phyloP scores from a whole-genome alignment of 2,113 vertebrate species.

The Chrysemys picta region DNA sequence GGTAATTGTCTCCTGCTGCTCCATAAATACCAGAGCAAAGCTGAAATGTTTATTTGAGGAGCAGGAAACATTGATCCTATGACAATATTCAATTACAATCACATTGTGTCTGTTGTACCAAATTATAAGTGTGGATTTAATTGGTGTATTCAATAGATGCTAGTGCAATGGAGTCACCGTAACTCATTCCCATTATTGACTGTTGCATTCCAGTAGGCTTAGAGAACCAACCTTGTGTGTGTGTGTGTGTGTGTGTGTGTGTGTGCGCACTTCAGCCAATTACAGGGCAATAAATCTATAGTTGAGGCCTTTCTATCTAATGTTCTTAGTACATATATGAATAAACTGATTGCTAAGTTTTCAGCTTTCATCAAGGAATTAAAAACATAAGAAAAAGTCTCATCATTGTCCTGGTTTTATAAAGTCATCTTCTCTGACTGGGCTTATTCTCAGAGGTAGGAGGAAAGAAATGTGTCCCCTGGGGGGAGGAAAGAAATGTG shows the following conservation, averaged over 20 bases:
- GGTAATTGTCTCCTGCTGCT: background rate
- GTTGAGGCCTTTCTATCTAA: background rate
- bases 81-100: background rate
- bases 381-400: background rate
- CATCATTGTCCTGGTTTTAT: background rate
- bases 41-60: constrained; percentile 11
- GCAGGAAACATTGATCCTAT: background rate
- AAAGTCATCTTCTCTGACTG: background rate
- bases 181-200: background rate
- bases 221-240: background rate
- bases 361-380: background rate
- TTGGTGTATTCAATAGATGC: background rate
- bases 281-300: background rate
- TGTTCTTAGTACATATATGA: background rate
- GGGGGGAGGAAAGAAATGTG: background rate
- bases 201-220: background rate
- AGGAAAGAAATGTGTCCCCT: background rate
- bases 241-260: background rate
- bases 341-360: background rate
- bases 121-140: background rate
- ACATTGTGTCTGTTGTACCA: background rate
- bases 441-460: background rate
- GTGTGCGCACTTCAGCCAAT: background rate
- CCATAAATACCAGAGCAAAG: background rate
- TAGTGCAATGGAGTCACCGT: background rate